Base-by-base conservation (phyloP, 2,797 vertebrate genomes). In the Decapterus maruadsi region DNA sequence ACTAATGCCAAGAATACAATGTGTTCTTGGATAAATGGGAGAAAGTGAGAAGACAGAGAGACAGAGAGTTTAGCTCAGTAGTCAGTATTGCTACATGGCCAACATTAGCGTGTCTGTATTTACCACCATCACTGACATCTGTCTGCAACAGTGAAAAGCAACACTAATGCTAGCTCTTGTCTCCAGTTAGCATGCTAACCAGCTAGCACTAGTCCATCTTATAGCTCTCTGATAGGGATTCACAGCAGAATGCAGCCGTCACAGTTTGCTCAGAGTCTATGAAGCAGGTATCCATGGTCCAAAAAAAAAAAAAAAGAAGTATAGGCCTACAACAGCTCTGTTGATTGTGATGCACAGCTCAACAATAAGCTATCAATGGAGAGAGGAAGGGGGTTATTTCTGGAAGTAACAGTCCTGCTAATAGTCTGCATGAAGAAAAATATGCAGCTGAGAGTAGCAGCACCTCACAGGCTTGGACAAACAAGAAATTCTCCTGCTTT, bases 281-380 rank as follows among this genome's bases (percentile, higher is more conserved):
- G n/a, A n/a, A n/a, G n/a, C n/a, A n/a, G n/a, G n/a, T n/a, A n/a
- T 40, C 16, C 20, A 11, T 36, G 40, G 72, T 50, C 13, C 42
- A 26, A 26, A 26, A 69, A 60, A n/a, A 46, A 43, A 40, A 14
- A 13, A 57, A 48, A 65, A 63, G 14, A n/a, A n/a, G n/a, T n/a
- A n/a, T n/a, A n/a, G n/a, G n/a, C n/a, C n/a, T 59, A 51, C 56
- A 55, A 50, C 58, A 11, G 19, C 14, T 69, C 43, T 56, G 11
- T 14, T 60, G 54, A 31, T 36, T 56, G 34, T 42, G 19, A 55
- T 22, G 13, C 5, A 62, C 36, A 62, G 38, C 8, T 38, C 20
- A 53, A 19, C 0, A 0, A 57, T 13, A 65, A 34, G 6, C 26
- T n/a, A 8, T 46, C 8, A 46, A 8, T 48, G 29, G 10, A 34